Percentiles rank a stretch among this genome's conserved stretches.
Evolutionary conservation across 1,140 invertebrate genomes (phyloP).

Genomic region (Choristoneura fumiferana): DNA sequence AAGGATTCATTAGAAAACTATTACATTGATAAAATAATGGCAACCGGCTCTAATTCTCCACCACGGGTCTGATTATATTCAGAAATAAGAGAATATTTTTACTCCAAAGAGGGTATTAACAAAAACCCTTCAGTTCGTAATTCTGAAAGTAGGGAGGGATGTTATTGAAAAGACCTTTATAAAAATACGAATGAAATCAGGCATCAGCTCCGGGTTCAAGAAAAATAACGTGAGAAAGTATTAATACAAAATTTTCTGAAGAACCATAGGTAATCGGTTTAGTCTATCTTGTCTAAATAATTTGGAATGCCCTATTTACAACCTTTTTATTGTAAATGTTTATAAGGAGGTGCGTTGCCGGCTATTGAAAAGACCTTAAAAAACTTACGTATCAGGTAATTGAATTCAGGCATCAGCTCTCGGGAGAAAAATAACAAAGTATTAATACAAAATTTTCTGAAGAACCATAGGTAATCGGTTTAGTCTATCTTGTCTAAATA

Average conservation of each 20-base stretch:
- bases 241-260: slow-evolving; percentile 37
- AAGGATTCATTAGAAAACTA: slow-evolving; percentile 2
- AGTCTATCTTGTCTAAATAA: too few species aligned
- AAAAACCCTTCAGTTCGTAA: slow-evolving; percentile 43
- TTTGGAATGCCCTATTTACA: not conserved
- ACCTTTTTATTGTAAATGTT: slow-evolving; percentile 26
- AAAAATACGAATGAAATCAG: slow-evolving; percentile 44
- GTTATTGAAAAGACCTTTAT: slow-evolving; percentile 54
- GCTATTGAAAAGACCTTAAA: slow-evolving; percentile 54
- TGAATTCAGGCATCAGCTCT: slow-evolving; percentile 42
- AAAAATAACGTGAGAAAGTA: slow-evolving; percentile 44
- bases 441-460: slow-evolving; percentile 38
- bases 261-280: slow-evolving; percentile 21
- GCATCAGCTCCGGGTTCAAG: slow-evolving; percentile 34
- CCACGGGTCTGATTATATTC: not conserved
- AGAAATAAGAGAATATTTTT: slow-evolving; percentile 18
- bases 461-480: slow-evolving; percentile 21
- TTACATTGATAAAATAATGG: slow-evolving; percentile 4
- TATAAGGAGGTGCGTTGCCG: too few species aligned
- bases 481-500: too few species aligned
- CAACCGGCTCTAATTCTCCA: slow-evolving; percentile 7
- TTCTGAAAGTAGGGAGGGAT: slow-evolving; percentile 43
- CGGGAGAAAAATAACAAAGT: slow-evolving; percentile 44
- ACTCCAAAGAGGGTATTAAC: slow-evolving; percentile 30
- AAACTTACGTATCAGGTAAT: slow-evolving; percentile 36